phyloP scores from a whole-genome alignment of 53 echinoderm and acorn worm species.

The Holothuria leucospilota region DNA sequence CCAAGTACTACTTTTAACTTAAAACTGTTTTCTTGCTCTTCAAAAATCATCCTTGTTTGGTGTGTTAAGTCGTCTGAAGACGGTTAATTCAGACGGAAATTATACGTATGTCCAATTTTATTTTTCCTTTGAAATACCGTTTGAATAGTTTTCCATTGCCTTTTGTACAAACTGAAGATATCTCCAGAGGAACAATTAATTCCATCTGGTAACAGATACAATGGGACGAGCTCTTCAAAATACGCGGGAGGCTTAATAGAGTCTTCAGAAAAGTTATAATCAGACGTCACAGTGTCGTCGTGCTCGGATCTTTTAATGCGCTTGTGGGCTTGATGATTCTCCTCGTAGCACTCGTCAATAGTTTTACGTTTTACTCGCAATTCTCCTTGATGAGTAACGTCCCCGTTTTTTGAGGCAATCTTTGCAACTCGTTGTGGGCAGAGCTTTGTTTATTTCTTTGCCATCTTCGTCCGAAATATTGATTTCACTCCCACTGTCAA shows the following conservation, averaged over 20 bases:
- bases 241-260: not conserved
- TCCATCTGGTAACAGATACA: too few relatives aligned
- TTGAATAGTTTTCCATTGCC: not conserved
- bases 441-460: not conserved
- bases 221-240: not conserved
- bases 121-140: conserved; percentile 4
- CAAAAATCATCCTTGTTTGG: conserved; percentile 2
- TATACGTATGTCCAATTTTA: conserved; percentile 15
- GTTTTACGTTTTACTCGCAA: not conserved
- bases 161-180: not conserved
- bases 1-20: conserved; percentile 61
- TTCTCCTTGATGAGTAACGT: not conserved
- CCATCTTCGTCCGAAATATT: too few relatives aligned
- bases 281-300: not conserved
- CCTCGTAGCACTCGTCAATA: not conserved
- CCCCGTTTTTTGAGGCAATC: not conserved
- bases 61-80: not conserved
- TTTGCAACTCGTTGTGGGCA: not conserved
- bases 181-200: not conserved
- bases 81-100: not conserved
- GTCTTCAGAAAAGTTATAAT: not conserved
- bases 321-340: not conserved
- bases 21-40: not conserved
- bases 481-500: too few relatives aligned
- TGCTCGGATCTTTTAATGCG: not conserved